Percentiles rank a stretch among this genome's conserved stretches.
These are phyloP conservation scores for Micromesistius poutassou DNA, from an alignment of 2,797 vertebrate genomes.

Conservation along the genomic window DNA sequence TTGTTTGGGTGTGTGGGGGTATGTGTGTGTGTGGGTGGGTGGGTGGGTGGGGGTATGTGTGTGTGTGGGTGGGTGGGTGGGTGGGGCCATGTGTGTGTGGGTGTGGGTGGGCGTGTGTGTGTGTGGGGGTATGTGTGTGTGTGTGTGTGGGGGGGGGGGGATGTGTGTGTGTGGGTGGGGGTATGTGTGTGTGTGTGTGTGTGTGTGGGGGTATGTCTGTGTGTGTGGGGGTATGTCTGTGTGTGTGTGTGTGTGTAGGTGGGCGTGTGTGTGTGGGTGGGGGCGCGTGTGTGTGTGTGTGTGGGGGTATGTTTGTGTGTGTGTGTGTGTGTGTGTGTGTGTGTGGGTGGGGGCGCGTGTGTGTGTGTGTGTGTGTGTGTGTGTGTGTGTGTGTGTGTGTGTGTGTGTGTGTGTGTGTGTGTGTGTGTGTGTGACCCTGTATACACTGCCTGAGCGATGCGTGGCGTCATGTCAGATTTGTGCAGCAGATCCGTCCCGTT, in stretches of 20 bases:
- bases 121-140: too few relatives aligned
- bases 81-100: constrained; percentile 15
- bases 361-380: too few relatives aligned
- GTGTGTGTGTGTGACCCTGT: too few relatives aligned
- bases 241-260: constrained; percentile 14
- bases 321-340: too few relatives aligned
- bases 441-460: background rate
- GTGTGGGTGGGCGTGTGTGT: constrained; percentile 14
- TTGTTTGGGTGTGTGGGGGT: constrained; percentile 12
- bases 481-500: background rate
- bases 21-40: constrained; percentile 7
- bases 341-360: too few relatives aligned
- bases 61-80: constrained; percentile 23
- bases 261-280: constrained; percentile 23
- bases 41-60: constrained; percentile 24
- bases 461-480: background rate
- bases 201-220: constrained; percentile 12
- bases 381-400: too few relatives aligned
- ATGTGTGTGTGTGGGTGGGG: constrained; percentile 4
- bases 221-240: constrained; percentile 11
- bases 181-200: constrained; percentile 11
- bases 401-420: constrained; percentile 12
- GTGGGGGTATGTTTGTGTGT: constrained; percentile 19
- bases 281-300: too few relatives aligned
- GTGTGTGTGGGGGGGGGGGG: constrained; percentile 9